phyloP scores from a whole-genome alignment of 1,140 invertebrate species.

The Zeugodacus cucurbitae region DNA sequence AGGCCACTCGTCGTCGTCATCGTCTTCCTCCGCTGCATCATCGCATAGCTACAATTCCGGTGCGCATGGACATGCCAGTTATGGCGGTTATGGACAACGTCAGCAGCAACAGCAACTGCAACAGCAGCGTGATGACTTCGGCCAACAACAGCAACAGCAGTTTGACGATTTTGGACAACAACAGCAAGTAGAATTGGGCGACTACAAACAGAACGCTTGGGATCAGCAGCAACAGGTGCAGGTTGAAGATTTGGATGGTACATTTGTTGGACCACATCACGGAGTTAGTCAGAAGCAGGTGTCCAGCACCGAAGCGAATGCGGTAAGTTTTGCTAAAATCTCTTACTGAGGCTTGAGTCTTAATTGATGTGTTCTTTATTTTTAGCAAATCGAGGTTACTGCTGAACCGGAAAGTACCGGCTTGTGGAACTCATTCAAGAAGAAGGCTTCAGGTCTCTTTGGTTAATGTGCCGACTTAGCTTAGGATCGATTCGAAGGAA shows the following conservation, averaged over 20 bases:
- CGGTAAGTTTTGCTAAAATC: slow-evolving; percentile 42
- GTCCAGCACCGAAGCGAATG: slow-evolving; percentile 42
- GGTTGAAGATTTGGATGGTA: slow-evolving; percentile 47
- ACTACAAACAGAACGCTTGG: neutral
- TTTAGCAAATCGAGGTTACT: slow-evolving; percentile 41
- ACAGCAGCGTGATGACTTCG: neutral
- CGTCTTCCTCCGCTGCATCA: neutral
- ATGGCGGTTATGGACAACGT: neutral
- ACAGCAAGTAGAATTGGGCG: slow-evolving; percentile 44
- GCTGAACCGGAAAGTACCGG: slow-evolving; percentile 45
- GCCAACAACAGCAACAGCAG: neutral
- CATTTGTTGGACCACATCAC: slow-evolving; percentile 14
- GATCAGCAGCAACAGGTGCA: slow-evolving; percentile 45
- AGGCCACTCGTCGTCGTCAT: neutral
- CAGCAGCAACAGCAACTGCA: neutral
- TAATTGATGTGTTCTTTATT: neutral
- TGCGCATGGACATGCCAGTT: neutral
- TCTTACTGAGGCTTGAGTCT: too few species aligned
- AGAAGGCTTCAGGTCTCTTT: slow-evolving; percentile 49
- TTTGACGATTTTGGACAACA: slow-evolving; percentile 45
- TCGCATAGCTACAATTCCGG: neutral
- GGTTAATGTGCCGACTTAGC: slow-evolving; percentile 43
- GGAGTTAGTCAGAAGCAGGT: slow-evolving; percentile 46
- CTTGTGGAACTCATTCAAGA: slow-evolving; percentile 46
- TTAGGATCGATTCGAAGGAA: neutral